Evolutionary conservation across 2,888 invertebrate species (phyloP).

Genomic region (Meghimatium bilineatum): DNA sequence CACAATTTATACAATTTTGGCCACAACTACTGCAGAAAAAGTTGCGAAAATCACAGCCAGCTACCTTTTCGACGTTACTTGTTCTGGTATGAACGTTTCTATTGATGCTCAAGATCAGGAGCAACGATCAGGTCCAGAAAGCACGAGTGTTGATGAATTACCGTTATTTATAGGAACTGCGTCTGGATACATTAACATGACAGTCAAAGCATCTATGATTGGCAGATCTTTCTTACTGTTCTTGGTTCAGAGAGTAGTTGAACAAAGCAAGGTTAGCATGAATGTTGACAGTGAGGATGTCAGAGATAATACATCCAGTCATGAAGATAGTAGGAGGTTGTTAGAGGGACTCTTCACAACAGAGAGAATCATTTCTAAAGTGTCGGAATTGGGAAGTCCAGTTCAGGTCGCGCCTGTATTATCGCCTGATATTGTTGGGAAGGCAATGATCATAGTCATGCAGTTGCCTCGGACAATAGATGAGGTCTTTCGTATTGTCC

Average conservation of each 20-base stretch:
- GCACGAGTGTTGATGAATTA: neutral
- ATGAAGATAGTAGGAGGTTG: too few species aligned
- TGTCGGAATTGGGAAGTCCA: neutral
- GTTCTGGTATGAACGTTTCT: neutral
- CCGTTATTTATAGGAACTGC: neutral
- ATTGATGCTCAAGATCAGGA: neutral
- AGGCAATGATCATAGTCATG: slow-evolving; percentile 56
- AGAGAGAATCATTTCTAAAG: neutral
- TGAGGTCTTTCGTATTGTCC: slow-evolving; percentile 70
- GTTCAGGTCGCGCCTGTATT: neutral
- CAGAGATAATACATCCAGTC: neutral
- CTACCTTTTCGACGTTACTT: slow-evolving; percentile 5
- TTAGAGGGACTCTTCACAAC: neutral
- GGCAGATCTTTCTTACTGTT: slow-evolving; percentile 39
- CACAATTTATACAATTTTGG: neutral
- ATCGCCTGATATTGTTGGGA: slow-evolving; percentile 20
- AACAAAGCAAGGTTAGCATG: neutral
- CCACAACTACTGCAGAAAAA: slow-evolving; percentile 4
- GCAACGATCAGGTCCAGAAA: neutral
- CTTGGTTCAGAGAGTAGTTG: slow-evolving; percentile 10
- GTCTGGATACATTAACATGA: slow-evolving; percentile 28
- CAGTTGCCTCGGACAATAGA: slow-evolving; percentile 60
- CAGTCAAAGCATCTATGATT: slow-evolving; percentile 12
- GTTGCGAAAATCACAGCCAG: neutral
- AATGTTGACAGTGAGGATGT: neutral